These are phyloP conservation scores for Lepidostoma basale DNA, from an alignment of 1,140 invertebrate species.

Conservation along the genomic window DNA sequence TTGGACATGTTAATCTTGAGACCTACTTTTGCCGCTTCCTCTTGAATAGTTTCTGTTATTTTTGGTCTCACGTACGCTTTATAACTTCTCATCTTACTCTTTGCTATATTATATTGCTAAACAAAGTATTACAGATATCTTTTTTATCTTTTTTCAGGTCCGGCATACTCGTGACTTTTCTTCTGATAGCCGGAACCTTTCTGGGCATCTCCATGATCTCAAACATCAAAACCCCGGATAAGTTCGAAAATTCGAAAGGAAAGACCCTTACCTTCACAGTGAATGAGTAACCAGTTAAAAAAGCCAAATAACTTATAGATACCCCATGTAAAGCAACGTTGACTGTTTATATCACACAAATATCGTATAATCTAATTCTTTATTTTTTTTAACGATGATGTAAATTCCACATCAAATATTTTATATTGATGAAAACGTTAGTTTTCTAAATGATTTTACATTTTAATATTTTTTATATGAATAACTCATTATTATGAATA, in stretches of 20 bases:
- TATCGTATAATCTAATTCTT: too few relatives aligned
- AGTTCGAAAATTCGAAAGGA: conserved; percentile 96
- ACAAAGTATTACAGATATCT: not conserved
- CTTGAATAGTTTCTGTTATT: not conserved
- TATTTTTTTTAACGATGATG: too few relatives aligned
- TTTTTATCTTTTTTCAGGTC: conserved; percentile 55
- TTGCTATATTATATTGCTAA: not conserved
- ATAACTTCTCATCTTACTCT: too few relatives aligned
- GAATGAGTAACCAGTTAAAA: conserved; percentile 68
- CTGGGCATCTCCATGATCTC: conserved; percentile 88
- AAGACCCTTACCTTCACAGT: conserved; percentile 87
- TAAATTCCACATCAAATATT: too few relatives aligned
- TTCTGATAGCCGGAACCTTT: conserved; percentile 79
- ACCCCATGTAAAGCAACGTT: not conserved
- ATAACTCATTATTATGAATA: too few relatives aligned
- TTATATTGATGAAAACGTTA: too few relatives aligned
- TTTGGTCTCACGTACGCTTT: not conserved
- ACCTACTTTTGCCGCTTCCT: too few relatives aligned
- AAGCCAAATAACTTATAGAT: not conserved
- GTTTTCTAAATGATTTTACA: too few relatives aligned
- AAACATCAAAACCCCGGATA: conserved; percentile 96
- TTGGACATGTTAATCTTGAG: too few relatives aligned
- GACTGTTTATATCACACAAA: too few relatives aligned
- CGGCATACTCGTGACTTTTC: conserved; percentile 80
- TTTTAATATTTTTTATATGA: too few relatives aligned